Evolutionary conservation across 2,797 vertebrate species (phyloP).

Genomic region (Prionace glauca): DNA sequence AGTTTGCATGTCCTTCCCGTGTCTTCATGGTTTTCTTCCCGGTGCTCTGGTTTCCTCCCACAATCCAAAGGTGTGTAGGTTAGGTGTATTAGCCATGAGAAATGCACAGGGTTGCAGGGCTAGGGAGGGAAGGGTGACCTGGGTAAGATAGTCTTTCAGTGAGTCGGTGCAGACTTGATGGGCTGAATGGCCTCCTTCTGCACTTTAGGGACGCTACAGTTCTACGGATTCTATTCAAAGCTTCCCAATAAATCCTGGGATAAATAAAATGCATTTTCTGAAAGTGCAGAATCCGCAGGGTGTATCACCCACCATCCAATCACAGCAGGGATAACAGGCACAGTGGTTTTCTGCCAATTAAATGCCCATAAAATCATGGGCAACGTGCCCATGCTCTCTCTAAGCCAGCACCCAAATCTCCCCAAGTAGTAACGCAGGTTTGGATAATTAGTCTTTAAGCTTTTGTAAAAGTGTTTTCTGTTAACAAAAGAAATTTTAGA

Average conservation of each 20-base stretch:
- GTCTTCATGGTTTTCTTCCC: too few species aligned
- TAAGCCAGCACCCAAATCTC: not conserved
- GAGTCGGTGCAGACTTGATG: too few species aligned
- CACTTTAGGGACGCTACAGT: too few species aligned
- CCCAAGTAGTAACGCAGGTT: not conserved
- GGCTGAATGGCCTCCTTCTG: too few species aligned
- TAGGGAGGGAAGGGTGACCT: too few species aligned
- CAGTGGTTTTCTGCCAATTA: not conserved
- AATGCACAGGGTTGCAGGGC: too few species aligned
- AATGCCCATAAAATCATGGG: not conserved
- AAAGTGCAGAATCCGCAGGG: not conserved
- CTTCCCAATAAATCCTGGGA: not conserved
- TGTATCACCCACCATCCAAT: not conserved
- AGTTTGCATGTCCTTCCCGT: too few species aligned
- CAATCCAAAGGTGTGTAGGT: too few species aligned
- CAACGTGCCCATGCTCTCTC: not conserved
- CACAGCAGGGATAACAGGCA: not conserved
- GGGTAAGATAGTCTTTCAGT: too few species aligned
- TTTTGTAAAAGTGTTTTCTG: not conserved
- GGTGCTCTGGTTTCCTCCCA: too few species aligned
- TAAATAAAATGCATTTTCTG: not conserved
- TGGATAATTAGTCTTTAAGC: conserved; percentile 1
- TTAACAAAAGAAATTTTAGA: conserved; percentile 6
- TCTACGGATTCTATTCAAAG: too few species aligned
- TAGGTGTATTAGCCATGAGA: too few species aligned